Conservation (phyloP, 2,113 vertebrate genomes). For the Triplophysa siluroides region DNA sequence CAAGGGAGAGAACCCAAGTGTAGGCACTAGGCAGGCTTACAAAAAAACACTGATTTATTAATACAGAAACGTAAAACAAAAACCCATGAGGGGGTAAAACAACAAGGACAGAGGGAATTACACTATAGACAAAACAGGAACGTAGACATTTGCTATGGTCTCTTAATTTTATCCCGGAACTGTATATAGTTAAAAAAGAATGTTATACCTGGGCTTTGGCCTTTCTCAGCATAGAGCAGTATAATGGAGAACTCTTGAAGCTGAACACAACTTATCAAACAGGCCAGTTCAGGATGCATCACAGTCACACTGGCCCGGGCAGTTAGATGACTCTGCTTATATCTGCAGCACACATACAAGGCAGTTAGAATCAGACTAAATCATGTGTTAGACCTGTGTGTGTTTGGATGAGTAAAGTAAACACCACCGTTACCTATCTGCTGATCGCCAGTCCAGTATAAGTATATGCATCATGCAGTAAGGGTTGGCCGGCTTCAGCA, state of each 20-base stretch:
- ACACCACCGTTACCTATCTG: conserved; percentile 58
- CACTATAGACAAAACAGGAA: no score
- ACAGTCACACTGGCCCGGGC: conserved; percentile 65
- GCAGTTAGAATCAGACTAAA: no score
- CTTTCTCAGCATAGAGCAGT: conserved; percentile 67
- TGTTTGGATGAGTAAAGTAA: not conserved
- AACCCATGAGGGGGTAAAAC: no score
- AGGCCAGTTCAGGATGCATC: conserved; percentile 67
- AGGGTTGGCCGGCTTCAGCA: conserved; percentile 64
- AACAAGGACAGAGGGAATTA: no score
- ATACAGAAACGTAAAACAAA: no score
- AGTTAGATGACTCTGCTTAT: conserved; percentile 68
- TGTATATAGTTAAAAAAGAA: not conserved
- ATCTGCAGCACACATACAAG: conserved; percentile 48
- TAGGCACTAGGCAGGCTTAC: no score
- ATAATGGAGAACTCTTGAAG: conserved; percentile 72
- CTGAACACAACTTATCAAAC: conserved; percentile 68
- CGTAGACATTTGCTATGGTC: no score
- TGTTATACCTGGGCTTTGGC: conserved; percentile 66
- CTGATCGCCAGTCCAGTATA: conserved; percentile 65
- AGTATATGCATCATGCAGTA: conserved; percentile 65
- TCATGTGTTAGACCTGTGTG: no score
- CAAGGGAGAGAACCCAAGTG: no score
- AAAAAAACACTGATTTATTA: no score
- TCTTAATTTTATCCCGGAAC: no score